Base-by-base conservation (phyloP, 2,797 vertebrate genomes). In the Calcarius lapponicus region DNA sequence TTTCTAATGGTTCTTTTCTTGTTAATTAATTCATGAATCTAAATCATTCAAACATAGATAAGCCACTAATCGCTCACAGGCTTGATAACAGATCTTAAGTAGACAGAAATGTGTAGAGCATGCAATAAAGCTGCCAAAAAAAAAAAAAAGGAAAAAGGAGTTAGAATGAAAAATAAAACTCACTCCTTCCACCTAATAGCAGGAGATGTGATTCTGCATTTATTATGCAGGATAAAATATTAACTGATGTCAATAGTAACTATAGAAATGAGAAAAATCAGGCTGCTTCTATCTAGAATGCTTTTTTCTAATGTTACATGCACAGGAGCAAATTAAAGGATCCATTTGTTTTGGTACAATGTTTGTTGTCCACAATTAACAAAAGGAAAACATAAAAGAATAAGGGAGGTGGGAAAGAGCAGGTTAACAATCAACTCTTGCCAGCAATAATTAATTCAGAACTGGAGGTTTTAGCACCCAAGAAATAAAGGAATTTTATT, bases 1-100 rank as follows among this genome's bases (percentile, higher is more conserved):
- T 76, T 94, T 88, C 54, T 90, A 95, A 94, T 94, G 54, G 67
- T 21, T 93, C 76, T 87, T 90, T 80, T 62, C 78, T 92, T 83
- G 17, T 42, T 87, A 88, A 94, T 91, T 96, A 95, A 96, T 93
- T 95, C 64, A 95, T 80, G 69, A 78, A 88, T 48, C 81, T 75
- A 94, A 96, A 94, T 95, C 82, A 79, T 58, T 96, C 89, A 80
- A 86, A 94, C 82, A 87, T 25, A 82, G 78, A 73, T 89, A 90
- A 96, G 64, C 48, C 92, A 54, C 88, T 95, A 95, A 92, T 94
- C 76, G 70, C 40, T 83, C 4, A 5, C 45, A 86, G 74, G 87
- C 53, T 88, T 88, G 92, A 88, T 70, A 96, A 60, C 28, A 2
- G 58, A 90, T 60, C 80, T 82, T 93, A 92, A 95, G 87, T 42